Conservation (phyloP, 1,140 invertebrate species). For the Macrosteles quadrilineatus region DNA sequence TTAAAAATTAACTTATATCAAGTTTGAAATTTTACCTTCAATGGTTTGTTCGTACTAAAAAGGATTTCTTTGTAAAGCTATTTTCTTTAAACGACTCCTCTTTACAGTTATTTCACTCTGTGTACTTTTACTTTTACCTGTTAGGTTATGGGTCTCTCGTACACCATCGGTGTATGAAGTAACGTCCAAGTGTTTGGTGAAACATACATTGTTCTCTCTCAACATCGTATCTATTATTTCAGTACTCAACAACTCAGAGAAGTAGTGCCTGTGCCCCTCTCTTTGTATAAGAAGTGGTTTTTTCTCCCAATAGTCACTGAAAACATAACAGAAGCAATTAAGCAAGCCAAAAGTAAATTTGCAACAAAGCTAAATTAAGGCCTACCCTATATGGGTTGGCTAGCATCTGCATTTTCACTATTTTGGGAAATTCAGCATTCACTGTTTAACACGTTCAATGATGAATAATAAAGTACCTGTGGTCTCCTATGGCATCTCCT, state of each 20-base stretch:
- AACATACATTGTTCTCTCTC: constrained; percentile 71
- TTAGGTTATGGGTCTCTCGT: constrained; percentile 85
- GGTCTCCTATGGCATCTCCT: background rate
- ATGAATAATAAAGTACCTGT: background rate
- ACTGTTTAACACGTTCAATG: background rate
- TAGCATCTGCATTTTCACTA: no score
- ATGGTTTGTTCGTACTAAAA: background rate
- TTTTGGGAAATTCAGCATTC: background rate
- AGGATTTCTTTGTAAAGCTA: background rate
- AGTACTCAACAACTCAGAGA: constrained; percentile 72
- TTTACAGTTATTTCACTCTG: no score
- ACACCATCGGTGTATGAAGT: constrained; percentile 79
- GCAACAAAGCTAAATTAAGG: background rate
- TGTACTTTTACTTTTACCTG: no score
- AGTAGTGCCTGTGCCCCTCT: constrained; percentile 65
- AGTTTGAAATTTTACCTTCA: background rate
- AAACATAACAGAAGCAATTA: constrained; percentile 44
- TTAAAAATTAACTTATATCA: background rate
- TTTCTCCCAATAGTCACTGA: constrained; percentile 72
- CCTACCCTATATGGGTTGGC: background rate
- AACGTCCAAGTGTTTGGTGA: constrained; percentile 87
- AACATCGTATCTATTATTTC: constrained; percentile 76
- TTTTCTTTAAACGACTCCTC: no score
- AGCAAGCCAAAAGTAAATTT: background rate
- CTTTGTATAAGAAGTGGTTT: constrained; percentile 73